Base-by-base conservation (phyloP, 2,888 invertebrate genomes). In the Pammene aurita region DNA sequence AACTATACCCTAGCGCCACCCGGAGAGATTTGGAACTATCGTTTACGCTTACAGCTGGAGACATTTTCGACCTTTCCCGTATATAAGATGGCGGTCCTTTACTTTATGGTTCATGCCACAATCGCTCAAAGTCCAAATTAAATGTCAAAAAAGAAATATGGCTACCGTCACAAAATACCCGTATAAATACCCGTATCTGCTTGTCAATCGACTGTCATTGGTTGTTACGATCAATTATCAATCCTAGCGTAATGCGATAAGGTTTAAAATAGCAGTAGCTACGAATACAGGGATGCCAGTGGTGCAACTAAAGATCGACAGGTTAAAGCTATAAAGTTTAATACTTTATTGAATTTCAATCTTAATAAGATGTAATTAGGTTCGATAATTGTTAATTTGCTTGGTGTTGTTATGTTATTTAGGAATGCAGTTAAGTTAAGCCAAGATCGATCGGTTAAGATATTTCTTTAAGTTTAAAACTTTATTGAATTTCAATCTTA, bases 101-200 rank as follows among this genome's bases (percentile, higher is more conserved):
- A n/a, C n/a, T 35, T 46, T n/a, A 9, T 35, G 11, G 11, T 10
- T 16, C 7, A 26, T 4, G 1, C 13, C n/a, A 11, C 48, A 52
- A 62, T 52, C 50, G 62, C 50, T 62, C 62, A 52, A 61, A 61
- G 62, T 62, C 50, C 26, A 54, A 54, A 63, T 54, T 14, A 34
- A 54, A 63, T 26, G 38, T 66, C 42, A 52, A 35, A 55, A 50
- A 50, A 63, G 13, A 62, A 56, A 67, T 10, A 62, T 41, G 41
- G 18, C 50, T 34, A n/a, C 62, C 52, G 62, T 67, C 58, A 60
- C 16, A 56, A 56, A 60, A 61, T 61, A 63, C 67, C 57, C 9
- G 67, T 57, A 68, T 57, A 62, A 67, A 67, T 62, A 67, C 67
- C 50, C 56, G 35, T 68, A 68, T 68, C 63, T 52, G 10, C 5